Evolutionary conservation across 2,113 vertebrate genomes (phyloP).

Genomic region (Grammomys dolichurus): DNA sequence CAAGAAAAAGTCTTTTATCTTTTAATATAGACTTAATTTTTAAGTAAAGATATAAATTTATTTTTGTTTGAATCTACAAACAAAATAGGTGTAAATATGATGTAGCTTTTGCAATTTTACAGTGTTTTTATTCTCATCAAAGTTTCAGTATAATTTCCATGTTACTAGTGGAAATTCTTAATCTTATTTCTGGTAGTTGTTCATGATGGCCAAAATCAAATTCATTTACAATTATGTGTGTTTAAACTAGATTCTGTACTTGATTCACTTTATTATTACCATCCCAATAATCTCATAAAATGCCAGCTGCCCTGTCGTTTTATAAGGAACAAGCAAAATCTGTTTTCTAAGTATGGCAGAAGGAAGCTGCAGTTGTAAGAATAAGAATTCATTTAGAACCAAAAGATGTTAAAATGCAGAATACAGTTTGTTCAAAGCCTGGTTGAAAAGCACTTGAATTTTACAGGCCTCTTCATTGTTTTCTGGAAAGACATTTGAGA

Average conservation of each 20-base stretch:
- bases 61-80: slow-evolving; percentile 23
- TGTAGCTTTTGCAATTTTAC: slow-evolving; percentile 24
- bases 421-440: slow-evolving; percentile 60
- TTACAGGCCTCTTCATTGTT: slow-evolving; percentile 71
- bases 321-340: slow-evolving; percentile 36
- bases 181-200: slow-evolving; percentile 59
- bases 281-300: slow-evolving; percentile 12
- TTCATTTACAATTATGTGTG: background rate
- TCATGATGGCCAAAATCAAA: slow-evolving; percentile 32
- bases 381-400: slow-evolving; percentile 65
- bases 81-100: slow-evolving; percentile 29
- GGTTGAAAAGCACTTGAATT: slow-evolving; percentile 64
- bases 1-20: background rate
- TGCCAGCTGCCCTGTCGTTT: slow-evolving; percentile 27
- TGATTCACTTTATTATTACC: slow-evolving; percentile 52
- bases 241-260: slow-evolving; percentile 52
- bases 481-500: slow-evolving; percentile 57
- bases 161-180: slow-evolving; percentile 46
- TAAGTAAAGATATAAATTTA: slow-evolving; percentile 23
- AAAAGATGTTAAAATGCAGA: slow-evolving; percentile 62
- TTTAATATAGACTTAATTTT: slow-evolving; percentile 1
- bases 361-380: slow-evolving; percentile 55
- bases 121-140: background rate
- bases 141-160: background rate
- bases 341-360: slow-evolving; percentile 52